Percentiles rank a stretch among this genome's conserved stretches.
Conservation (phyloP, 2,113 vertebrate genomes). For the Benitochromis conjunctus region DNA sequence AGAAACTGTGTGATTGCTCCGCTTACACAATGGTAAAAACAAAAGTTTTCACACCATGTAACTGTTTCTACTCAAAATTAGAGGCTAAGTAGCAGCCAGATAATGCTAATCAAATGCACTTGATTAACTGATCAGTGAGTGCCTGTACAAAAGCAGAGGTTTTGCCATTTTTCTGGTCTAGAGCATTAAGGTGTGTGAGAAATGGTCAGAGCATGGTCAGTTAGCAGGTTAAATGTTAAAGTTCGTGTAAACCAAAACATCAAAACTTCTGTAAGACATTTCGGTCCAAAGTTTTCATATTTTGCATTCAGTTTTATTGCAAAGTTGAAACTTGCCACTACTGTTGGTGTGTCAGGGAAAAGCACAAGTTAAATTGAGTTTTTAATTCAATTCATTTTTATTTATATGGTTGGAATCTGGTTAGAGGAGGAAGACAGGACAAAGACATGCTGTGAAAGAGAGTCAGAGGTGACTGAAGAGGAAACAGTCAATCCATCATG, state of each 20-base stretch:
- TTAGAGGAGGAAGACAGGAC: too few species aligned
- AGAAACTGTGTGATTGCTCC: background rate
- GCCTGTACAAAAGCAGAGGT: background rate
- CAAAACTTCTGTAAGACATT: background rate
- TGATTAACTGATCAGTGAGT: background rate
- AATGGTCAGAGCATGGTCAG: background rate
- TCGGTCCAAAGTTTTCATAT: background rate
- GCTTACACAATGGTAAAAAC: background rate
- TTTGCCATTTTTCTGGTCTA: background rate
- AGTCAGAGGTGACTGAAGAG: too few species aligned
- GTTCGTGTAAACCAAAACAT: background rate
- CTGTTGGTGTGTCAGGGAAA: background rate
- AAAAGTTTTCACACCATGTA: background rate
- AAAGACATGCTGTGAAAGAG: too few species aligned
- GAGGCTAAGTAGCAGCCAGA: background rate
- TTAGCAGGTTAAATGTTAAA: background rate
- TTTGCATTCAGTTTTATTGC: background rate
- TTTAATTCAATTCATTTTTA: background rate
- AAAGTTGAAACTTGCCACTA: background rate
- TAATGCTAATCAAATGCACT: background rate
- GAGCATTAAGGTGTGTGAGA: background rate
- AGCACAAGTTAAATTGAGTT: background rate
- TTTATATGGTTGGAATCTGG: background rate
- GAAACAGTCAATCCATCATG: too few species aligned
- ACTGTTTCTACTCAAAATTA: background rate